Evolutionary conservation across 2,113 vertebrate genomes (phyloP).

Genomic region (Pampusana beccarii): DNA sequence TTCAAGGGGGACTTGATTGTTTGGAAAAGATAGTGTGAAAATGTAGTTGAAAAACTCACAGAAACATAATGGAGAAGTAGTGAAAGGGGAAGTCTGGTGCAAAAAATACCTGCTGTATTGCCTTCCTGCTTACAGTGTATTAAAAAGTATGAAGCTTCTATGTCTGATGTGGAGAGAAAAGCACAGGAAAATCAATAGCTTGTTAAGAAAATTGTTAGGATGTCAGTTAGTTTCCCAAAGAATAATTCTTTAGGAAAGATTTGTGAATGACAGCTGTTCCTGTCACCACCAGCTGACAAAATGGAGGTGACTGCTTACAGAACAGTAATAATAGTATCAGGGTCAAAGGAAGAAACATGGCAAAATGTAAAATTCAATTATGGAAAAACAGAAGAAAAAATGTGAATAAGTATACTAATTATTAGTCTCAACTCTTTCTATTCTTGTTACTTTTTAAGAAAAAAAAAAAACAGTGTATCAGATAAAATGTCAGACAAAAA

Average conservation of each 20-base stretch:
- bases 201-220: conserved; percentile 31
- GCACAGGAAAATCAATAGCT: not conserved
- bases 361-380: not conserved
- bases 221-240: not conserved
- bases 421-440: not conserved
- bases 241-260: not conserved
- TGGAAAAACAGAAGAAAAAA: not conserved
- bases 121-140: not conserved
- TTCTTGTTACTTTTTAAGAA: not conserved
- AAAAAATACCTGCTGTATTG: not conserved
- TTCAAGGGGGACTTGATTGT: not conserved
- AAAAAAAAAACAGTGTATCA: not conserved
- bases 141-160: conserved; percentile 11
- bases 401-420: not conserved
- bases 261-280: not conserved
- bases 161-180: conserved; percentile 9
- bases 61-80: not conserved
- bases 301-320: not conserved
- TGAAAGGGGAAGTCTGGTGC: not conserved
- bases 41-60: not conserved
- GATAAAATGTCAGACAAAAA: not conserved
- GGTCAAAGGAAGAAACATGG: not conserved
- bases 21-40: not conserved
- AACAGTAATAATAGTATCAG: not conserved
- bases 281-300: not conserved